Evolutionary conservation across 1,140 invertebrate species (phyloP).

Genomic region (Bombyx mandarina): DNA sequence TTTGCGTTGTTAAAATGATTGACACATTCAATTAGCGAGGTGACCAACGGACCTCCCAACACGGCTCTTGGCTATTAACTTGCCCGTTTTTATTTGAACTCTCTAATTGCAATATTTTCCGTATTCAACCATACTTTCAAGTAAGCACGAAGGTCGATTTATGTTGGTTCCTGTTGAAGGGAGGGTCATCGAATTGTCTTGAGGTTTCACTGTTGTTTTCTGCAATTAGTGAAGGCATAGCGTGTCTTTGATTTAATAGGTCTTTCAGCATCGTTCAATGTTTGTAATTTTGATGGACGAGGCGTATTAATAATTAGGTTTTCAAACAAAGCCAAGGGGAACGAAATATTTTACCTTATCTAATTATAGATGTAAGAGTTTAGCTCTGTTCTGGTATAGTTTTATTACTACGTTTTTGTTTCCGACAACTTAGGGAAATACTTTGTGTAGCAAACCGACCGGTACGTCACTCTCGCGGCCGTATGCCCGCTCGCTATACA

Average conservation of each 20-base stretch:
- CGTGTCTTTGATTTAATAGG: slow-evolving; percentile 58
- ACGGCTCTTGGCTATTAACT: slow-evolving; percentile 48
- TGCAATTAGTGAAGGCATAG: slow-evolving; percentile 57
- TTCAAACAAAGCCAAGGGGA: too few species aligned
- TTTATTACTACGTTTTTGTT: too few species aligned
- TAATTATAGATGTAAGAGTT: too few species aligned
- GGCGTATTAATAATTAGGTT: too few species aligned
- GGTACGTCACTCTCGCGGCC: too few species aligned
- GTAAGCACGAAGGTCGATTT: slow-evolving; percentile 21
- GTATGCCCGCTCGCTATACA: too few species aligned
- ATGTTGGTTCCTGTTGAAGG: slow-evolving; percentile 29
- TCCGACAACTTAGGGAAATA: too few species aligned
- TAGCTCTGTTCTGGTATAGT: too few species aligned
- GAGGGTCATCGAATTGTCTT: slow-evolving; percentile 40
- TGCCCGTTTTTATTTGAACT: slow-evolving; percentile 28
- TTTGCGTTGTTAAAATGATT: slow-evolving; percentile 72
- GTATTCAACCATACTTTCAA: too few species aligned
- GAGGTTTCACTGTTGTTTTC: slow-evolving; percentile 63
- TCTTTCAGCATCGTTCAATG: slow-evolving; percentile 43
- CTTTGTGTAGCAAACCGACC: too few species aligned
- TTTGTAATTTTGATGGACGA: not conserved
- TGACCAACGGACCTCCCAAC: slow-evolving; percentile 70
- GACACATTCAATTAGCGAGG: slow-evolving; percentile 71
- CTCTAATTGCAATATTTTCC: not conserved
- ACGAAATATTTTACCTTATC: too few species aligned